A percentile compares a stretch with the other conserved stretches of the same genome.
phyloP scores from a whole-genome alignment of 2,888 invertebrate species.

The Caenorhabditis plicata region DNA sequence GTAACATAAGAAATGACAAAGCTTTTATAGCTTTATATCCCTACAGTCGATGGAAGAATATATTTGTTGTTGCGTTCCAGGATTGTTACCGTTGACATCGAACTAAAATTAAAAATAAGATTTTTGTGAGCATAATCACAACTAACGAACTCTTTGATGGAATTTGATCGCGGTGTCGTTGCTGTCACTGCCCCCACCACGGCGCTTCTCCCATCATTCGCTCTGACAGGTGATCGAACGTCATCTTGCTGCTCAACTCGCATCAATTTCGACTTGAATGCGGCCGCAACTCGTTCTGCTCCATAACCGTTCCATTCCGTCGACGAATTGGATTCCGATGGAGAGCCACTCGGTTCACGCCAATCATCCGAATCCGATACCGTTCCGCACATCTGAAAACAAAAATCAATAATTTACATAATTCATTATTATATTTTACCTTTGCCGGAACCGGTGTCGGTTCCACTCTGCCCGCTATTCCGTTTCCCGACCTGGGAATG shows the following conservation, averaged over 20 bases:
- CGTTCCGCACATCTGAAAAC: constrained; percentile 36
- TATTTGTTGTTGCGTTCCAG: constrained; percentile 27
- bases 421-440: constrained; percentile 11
- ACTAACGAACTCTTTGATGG: constrained; percentile 48
- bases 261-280: constrained; percentile 15
- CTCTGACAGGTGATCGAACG: constrained; percentile 7
- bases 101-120: no score
- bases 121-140: constrained; percentile 5
- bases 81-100: constrained; percentile 34
- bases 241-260: constrained; percentile 15
- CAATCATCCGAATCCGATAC: constrained; percentile 41
- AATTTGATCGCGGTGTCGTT: constrained; percentile 13
- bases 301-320: constrained; percentile 38
- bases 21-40: no score
- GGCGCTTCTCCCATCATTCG: no score
- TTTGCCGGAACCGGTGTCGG: constrained; percentile 39
- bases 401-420: not conserved
- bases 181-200: not conserved
- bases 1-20: no score
- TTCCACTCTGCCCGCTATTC: constrained; percentile 49
- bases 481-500: constrained; percentile 45
- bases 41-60: constrained; percentile 26
- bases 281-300: constrained; percentile 4
- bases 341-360: constrained; percentile 44
- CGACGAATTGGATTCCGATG: constrained; percentile 50